Conservation (phyloP, 2,888 invertebrate genomes). For the Eupithecia insigniata region DNA sequence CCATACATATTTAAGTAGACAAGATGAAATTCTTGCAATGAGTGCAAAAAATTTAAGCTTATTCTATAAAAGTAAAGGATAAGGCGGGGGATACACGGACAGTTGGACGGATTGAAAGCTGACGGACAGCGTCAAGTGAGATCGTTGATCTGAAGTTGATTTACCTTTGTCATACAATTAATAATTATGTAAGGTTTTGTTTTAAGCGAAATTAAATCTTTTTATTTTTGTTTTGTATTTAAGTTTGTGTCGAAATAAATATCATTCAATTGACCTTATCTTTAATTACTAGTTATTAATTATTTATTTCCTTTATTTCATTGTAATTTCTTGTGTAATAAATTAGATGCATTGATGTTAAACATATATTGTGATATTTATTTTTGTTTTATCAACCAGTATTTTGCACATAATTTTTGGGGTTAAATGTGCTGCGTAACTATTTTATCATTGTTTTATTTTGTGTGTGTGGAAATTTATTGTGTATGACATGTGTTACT, state of each 20-base stretch:
- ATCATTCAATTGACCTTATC: neutral
- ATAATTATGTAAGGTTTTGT: neutral
- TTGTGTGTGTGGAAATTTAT: too few species aligned
- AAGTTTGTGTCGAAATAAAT: neutral
- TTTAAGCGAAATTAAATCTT: neutral
- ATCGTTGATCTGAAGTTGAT: constrained; percentile 6
- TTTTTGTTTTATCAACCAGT: neutral
- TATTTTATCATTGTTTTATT: too few species aligned
- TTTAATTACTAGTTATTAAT: too few species aligned
- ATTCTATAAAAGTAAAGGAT: constrained; percentile 27
- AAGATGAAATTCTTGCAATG: constrained; percentile 38
- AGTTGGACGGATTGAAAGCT: constrained; percentile 6
- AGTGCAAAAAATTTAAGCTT: constrained; percentile 36
- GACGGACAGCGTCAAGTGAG: constrained; percentile 6
- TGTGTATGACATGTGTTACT: too few species aligned
- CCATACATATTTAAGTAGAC: constrained; percentile 42
- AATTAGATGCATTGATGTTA: too few species aligned
- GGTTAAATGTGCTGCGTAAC: neutral
- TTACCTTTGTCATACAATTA: constrained; percentile 6
- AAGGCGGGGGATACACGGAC: constrained; percentile 14
- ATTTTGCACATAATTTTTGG: neutral
- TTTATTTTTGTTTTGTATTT: neutral
- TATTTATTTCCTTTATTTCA: too few species aligned
- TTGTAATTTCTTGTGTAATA: too few species aligned
- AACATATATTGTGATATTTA: neutral